Evolutionary conservation across 2,797 vertebrate species (phyloP), one percentile per base, ranked within the genome.

Genomic region (Sarcoramphus papa): DNA sequence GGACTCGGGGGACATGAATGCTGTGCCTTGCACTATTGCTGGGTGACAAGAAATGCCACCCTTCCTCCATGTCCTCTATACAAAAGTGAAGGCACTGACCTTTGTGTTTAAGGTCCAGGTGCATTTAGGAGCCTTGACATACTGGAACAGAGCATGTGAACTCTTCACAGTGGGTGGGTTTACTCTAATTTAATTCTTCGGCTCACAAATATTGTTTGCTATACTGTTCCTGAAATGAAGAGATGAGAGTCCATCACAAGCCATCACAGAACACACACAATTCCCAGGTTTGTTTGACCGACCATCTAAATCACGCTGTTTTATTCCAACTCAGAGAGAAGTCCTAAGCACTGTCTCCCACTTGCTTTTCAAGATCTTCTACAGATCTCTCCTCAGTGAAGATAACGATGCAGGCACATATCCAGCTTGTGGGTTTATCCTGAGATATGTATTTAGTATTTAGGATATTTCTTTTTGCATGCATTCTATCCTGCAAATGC

Each of bases 351-450:
- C 23, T 70, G 43, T 27, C 47, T 70, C 37, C 15, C 22, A 7
- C 40, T 81, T 67, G 6, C 27, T 87, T 67, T 53, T 8, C 57
- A 53, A 86, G 41, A 24, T 59, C 48, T 63, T 69, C 65, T 64
- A 2, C 35, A 57, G 21, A 7, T 51, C 28, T 80, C 21, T 85
- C 18, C 24, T 80, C 60, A 54, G 31, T 68, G 75, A 62, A 76
- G 63, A 10, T 0, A 21, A 37, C 2, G 12, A 1, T 30, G 47
- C 70, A 87, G 63, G 14, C 18, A 19, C 2, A 0, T 33, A 47
- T 8, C 13, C 30, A 65, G 25, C 60, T 59, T 28, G 16, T 45
- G 51, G 21, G 8, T 91, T 86, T 77, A 48, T n/a, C 35, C 68
- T 24, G n/a, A 81, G 30, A 47, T 59, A 35, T 0, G 0, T 14